These are phyloP conservation scores for Eupithecia centaureata DNA, from an alignment of 2,888 invertebrate species.

Conservation along the genomic window DNA sequence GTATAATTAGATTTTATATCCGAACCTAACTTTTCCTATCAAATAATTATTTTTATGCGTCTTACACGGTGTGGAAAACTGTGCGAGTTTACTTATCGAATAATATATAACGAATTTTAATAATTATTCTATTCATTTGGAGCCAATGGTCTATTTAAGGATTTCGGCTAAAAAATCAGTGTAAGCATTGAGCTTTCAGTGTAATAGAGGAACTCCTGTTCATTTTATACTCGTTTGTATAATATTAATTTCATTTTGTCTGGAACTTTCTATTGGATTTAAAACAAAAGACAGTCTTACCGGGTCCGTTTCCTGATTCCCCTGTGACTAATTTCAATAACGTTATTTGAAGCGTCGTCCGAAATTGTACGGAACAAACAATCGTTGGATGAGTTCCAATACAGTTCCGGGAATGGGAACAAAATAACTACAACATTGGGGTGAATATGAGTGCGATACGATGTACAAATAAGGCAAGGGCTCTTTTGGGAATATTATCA, in stretches of 20 bases:
- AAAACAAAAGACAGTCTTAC: constrained; percentile 2
- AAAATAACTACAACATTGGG: too few relatives aligned
- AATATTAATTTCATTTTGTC: neutral
- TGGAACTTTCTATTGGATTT: neutral
- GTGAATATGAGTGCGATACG: constrained; percentile 59
- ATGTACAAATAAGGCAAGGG: constrained; percentile 48
- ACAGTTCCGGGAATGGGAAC: constrained; percentile 55
- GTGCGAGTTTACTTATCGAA: too few relatives aligned
- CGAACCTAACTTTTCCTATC: too few relatives aligned
- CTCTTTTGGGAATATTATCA: neutral
- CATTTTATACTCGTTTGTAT: neutral
- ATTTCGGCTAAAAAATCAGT: neutral
- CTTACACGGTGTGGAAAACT: too few relatives aligned
- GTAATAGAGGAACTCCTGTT: too few relatives aligned
- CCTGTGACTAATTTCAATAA: constrained; percentile 47
- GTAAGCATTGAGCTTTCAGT: too few relatives aligned
- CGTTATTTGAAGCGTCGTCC: constrained; percentile 53
- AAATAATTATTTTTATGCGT: too few relatives aligned
- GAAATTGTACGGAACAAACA: constrained; percentile 56
- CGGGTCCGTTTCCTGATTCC: constrained; percentile 14
- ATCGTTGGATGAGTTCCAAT: constrained; percentile 63
- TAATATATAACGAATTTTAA: too few relatives aligned
- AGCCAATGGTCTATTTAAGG: neutral
- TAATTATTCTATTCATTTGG: too few relatives aligned
- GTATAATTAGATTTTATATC: too few relatives aligned